Conservation (phyloP, 2,113 vertebrate species). For the Arizona elegans region DNA sequence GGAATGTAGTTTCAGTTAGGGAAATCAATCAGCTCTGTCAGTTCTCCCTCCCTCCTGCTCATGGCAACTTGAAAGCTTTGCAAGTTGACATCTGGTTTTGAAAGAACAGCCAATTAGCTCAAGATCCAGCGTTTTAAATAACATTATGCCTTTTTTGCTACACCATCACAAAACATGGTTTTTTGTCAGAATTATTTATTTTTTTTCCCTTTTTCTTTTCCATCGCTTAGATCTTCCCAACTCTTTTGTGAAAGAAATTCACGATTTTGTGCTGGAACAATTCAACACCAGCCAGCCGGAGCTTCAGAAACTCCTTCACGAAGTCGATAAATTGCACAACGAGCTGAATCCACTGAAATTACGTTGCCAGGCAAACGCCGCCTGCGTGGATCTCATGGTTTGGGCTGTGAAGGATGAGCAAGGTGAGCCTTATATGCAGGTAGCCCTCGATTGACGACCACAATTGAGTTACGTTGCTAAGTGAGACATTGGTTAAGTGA, state of each 20-base stretch:
- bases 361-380: slow-evolving; percentile 93
- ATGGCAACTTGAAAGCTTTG: too few species aligned
- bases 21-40: too few species aligned
- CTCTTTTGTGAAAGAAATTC: slow-evolving; percentile 88
- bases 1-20: too few species aligned
- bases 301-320: slow-evolving; percentile 90
- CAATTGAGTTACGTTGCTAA: too few species aligned
- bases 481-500: too few species aligned
- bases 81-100: not conserved
- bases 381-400: slow-evolving; percentile 97
- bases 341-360: slow-evolving; percentile 89
- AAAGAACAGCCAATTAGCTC: not conserved
- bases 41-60: too few species aligned
- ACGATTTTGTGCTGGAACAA: slow-evolving; percentile 96
- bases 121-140: not conserved
- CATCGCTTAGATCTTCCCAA: slow-evolving; percentile 76
- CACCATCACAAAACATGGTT: not conserved
- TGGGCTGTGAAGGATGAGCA: slow-evolving; percentile 98
- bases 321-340: slow-evolving; percentile 78
- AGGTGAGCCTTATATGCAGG: slow-evolving; percentile 66
- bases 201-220: not conserved
- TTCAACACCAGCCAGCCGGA: slow-evolving; percentile 93
- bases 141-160: not conserved
- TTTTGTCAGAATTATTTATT: not conserved
- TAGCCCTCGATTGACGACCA: not conserved